Evolutionary conservation across 2,113 vertebrate genomes (phyloP).

Genomic region (Megatriorchis doriae): DNA sequence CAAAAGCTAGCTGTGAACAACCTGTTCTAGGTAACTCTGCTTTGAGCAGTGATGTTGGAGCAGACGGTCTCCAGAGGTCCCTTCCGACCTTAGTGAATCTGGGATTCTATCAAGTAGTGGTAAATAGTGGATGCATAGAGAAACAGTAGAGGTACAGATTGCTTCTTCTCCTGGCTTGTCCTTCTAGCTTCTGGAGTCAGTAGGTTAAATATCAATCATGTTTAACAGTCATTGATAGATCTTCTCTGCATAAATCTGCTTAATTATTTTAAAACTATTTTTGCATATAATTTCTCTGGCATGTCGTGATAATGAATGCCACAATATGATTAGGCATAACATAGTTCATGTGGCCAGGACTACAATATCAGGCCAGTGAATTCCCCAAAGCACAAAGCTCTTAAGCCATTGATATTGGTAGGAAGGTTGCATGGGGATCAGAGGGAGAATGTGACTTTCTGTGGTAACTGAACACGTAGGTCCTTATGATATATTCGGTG

Average conservation of each 20-base stretch:
- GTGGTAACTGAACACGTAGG: not conserved
- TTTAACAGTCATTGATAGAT: not conserved
- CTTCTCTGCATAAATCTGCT: not conserved
- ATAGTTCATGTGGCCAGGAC: not conserved
- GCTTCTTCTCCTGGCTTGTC: not conserved
- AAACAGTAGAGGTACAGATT: not conserved
- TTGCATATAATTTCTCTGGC: not conserved
- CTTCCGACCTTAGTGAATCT: not conserved
- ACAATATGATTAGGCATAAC: not conserved
- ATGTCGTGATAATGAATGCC: not conserved
- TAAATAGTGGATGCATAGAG: not conserved
- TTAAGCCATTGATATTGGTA: accelerated
- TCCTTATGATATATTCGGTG: not conserved
- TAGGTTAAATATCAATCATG: not conserved
- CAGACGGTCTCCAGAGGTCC: not conserved
- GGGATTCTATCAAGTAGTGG: not conserved
- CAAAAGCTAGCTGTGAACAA: not conserved
- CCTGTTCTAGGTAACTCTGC: not conserved
- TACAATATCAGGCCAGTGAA: not conserved
- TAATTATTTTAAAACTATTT: not conserved
- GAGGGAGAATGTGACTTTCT: not conserved
- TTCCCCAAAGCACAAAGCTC: not conserved
- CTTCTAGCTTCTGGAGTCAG: not conserved
- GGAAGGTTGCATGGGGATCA: not conserved
- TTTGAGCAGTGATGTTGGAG: not conserved